Percentiles rank a stretch among this genome's conserved stretches.
Evolutionary conservation across 2,797 vertebrate genomes (phyloP).

Genomic region (Microctenopoma lineatum): DNA sequence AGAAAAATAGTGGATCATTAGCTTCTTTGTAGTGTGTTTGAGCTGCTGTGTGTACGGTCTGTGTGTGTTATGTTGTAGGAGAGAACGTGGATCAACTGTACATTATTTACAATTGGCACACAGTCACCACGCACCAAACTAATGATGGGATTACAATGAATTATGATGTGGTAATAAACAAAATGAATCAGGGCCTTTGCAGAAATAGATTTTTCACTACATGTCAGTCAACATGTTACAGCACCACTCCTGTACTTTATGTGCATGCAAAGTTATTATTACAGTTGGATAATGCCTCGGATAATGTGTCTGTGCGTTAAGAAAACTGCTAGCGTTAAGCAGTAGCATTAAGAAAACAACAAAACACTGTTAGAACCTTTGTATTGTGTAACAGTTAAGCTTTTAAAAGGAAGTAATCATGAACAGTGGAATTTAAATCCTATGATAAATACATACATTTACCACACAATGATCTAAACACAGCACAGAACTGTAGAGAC

Average conservation of each 20-base stretch:
- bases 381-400: not conserved
- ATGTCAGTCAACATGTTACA: conserved; percentile 5
- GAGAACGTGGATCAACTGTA: too few relatives aligned
- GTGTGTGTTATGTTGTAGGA: too few relatives aligned
- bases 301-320: conserved; percentile 18
- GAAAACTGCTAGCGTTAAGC: too few relatives aligned
- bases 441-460: not conserved
- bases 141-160: not conserved
- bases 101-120: not conserved
- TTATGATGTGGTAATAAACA: not conserved
- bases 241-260: conserved; percentile 41
- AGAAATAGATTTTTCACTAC: conserved; percentile 8
- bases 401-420: not conserved
- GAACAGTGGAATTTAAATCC: not conserved
- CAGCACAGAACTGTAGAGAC: not conserved
- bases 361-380: not conserved
- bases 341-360: not conserved
- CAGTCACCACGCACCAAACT: not conserved
- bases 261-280: conserved; percentile 38
- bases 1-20: too few relatives aligned
- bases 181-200: not conserved
- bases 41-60: too few relatives aligned
- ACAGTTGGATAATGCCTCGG: conserved; percentile 1
- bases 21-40: too few relatives aligned
- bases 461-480: not conserved